A percentile compares a stretch with the other conserved stretches of the same genome.
These are phyloP conservation scores for Chrysolina americana DNA, from an alignment of 2,888 invertebrate genomes.

Conservation along the genomic window DNA sequence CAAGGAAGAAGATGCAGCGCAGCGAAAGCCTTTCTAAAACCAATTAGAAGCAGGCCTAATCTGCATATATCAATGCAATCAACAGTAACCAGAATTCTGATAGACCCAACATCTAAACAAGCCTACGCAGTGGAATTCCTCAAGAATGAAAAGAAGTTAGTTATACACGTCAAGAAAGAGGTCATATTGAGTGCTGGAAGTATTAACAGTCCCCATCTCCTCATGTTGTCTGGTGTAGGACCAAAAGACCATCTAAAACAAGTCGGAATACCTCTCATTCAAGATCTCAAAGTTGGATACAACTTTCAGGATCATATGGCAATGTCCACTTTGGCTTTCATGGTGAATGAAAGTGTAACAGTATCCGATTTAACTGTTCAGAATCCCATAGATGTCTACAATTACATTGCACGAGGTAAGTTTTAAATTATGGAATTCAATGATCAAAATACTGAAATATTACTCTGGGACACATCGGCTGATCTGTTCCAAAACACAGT, in stretches of 20 bases:
- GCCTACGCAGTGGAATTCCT: constrained; percentile 80
- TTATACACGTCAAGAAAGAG: constrained; percentile 78
- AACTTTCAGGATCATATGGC: constrained; percentile 88
- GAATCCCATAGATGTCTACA: constrained; percentile 73
- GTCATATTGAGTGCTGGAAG: constrained; percentile 86
- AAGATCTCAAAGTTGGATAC: constrained; percentile 83
- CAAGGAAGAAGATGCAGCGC: constrained; percentile 85
- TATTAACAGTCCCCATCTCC: constrained; percentile 87
- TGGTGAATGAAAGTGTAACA: constrained; percentile 79
- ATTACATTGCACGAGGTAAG: constrained; percentile 74
- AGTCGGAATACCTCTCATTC: constrained; percentile 75
- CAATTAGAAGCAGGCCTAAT: constrained; percentile 77
- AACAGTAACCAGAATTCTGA: constrained; percentile 78
- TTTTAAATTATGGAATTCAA: not conserved
- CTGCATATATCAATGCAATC: constrained; percentile 80
- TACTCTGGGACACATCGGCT: too few species aligned
- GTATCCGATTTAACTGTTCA: constrained; percentile 75
- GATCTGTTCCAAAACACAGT: too few species aligned
- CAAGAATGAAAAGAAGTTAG: constrained; percentile 73
- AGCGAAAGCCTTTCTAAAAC: constrained; percentile 83
- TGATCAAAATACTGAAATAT: too few species aligned
- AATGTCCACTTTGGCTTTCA: constrained; percentile 80
- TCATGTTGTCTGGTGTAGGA: constrained; percentile 89
- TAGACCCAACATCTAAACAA: constrained; percentile 75
- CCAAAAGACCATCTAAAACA: constrained; percentile 76